Evolutionary conservation across 2,797 vertebrate species (phyloP).

Genomic region (Premnoplex brunnescens): DNA sequence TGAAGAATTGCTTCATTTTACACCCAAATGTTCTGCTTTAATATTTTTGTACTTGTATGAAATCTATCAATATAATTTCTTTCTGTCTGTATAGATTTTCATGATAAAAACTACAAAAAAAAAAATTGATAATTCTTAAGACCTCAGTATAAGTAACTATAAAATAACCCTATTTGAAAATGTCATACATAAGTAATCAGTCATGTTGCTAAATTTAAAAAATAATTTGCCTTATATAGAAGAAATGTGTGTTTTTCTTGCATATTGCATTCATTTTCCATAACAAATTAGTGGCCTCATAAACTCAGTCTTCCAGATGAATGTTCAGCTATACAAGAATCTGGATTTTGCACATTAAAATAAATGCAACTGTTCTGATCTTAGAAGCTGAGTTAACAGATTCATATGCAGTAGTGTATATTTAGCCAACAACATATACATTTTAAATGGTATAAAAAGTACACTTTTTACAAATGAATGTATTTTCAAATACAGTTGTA

Average conservation of each 20-base stretch:
- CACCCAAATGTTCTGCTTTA: neutral
- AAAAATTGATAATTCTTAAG: neutral
- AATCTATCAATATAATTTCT: neutral
- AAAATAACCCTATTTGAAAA: neutral
- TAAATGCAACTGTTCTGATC: neutral
- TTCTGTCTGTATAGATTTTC: neutral
- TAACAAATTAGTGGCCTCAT: conserved; percentile 18
- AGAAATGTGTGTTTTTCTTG: conserved; percentile 37
- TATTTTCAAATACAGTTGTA: neutral
- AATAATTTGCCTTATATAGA: neutral
- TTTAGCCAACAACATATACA: neutral
- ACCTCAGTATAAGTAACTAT: neutral
- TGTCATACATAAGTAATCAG: conserved; percentile 5
- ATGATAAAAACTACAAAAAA: neutral
- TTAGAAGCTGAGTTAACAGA: neutral
- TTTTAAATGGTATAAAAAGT: neutral
- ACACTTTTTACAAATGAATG: neutral
- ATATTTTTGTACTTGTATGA: neutral
- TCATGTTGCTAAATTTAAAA: conserved; percentile 37
- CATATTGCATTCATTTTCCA: conserved; percentile 28
- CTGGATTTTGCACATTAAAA: neutral
- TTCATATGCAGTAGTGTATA: neutral
- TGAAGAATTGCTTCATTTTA: neutral
- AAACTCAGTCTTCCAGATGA: conserved; percentile 58
- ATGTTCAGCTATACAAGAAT: neutral